Evolutionary conservation across 2,888 invertebrate genomes (phyloP).

Genomic region (Pediacus dermestoides): DNA sequence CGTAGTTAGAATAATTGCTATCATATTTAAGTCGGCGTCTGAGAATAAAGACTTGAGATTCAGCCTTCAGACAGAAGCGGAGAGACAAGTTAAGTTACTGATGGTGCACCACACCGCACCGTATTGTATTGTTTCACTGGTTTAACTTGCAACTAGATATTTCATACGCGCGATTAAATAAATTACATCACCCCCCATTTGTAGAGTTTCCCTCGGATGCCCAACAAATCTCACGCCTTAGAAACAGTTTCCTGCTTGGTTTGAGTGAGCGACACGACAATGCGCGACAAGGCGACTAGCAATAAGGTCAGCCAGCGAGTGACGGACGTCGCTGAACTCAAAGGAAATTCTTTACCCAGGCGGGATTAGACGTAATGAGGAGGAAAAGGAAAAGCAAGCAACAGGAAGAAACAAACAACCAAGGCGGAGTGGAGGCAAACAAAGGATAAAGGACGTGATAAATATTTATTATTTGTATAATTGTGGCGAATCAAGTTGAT

Average conservation of each 20-base stretch:
- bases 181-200: constrained; percentile 25
- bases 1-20: constrained; percentile 53
- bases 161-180: constrained; percentile 40
- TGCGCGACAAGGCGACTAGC: constrained; percentile 5
- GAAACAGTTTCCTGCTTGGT: not conserved
- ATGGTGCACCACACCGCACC: too few relatives aligned
- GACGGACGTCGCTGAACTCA: constrained; percentile 26
- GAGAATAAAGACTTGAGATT: constrained; percentile 44
- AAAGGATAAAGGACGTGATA: constrained; percentile 44
- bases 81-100: constrained; percentile 3
- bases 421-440: constrained; percentile 37
- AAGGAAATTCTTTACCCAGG: constrained; percentile 29
- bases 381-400: constrained; percentile 46
- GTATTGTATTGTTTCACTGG: constrained; percentile 17
- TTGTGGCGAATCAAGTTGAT: constrained; percentile 27
- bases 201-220: constrained; percentile 1
- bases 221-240: constrained; percentile 4
- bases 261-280: constrained; percentile 5
- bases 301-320: constrained; percentile 11
- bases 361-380: constrained; percentile 43
- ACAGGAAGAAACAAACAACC: constrained; percentile 46
- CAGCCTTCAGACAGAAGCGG: constrained; percentile 26
- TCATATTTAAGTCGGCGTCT: constrained; percentile 49
- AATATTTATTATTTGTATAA: constrained; percentile 48
- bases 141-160: constrained; percentile 32